phyloP scores from a whole-genome alignment of 1,140 invertebrate genomes.

The Zaprionus tsacasi region DNA sequence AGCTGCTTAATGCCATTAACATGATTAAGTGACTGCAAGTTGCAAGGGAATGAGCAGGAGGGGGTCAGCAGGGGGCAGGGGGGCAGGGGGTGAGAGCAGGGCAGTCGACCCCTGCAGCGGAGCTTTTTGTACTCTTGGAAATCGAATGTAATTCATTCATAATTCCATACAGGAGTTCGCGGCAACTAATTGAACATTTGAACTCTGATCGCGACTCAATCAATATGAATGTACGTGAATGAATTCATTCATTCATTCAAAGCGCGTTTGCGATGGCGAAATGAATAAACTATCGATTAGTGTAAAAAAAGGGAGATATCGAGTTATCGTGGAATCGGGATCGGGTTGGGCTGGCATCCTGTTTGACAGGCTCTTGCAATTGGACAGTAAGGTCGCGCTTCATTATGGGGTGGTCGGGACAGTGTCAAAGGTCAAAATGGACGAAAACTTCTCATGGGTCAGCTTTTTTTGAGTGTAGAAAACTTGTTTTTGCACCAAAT shows the following conservation, averaged over 20 bases:
- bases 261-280: constrained; percentile 20
- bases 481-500: constrained; percentile 69
- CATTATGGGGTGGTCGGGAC: constrained; percentile 57
- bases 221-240: constrained; percentile 47
- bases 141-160: constrained; percentile 62
- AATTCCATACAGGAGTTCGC: constrained; percentile 57
- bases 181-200: constrained; percentile 74
- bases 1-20: constrained; percentile 81
- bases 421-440: constrained; percentile 77
- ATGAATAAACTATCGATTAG: constrained; percentile 29
- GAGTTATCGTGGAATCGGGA: not conserved
- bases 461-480: constrained; percentile 47
- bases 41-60: not conserved
- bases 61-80: not conserved
- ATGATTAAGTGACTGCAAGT: constrained; percentile 69
- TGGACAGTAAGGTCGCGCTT: constrained; percentile 17
- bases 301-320: not conserved
- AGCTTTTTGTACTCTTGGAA: constrained; percentile 6
- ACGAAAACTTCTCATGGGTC: constrained; percentile 81
- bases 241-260: constrained; percentile 34
- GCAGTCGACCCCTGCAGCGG: constrained; percentile 5
- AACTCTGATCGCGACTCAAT: constrained; percentile 69
- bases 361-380: constrained; percentile 51
- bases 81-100: no score
- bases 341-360: constrained; percentile 25